Evolutionary conservation across 2,113 vertebrate species (phyloP).

Genomic region (Aptenodytes forsteri): DNA sequence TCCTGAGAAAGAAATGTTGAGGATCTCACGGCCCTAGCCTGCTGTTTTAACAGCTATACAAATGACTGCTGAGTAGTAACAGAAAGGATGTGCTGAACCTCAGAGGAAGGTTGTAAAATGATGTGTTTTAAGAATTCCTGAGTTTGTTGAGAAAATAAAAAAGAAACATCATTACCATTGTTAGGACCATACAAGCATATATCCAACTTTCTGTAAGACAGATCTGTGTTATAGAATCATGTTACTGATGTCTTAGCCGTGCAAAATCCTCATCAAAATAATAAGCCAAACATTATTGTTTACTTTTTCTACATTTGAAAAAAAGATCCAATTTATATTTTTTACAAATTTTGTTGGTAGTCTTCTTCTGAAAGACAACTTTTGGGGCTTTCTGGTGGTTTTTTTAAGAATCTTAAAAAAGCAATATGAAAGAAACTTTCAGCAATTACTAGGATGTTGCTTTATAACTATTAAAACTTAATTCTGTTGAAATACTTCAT

Average conservation of each 20-base stretch:
- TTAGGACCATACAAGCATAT: not conserved
- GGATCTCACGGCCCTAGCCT: not conserved
- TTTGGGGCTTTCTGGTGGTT: not conserved
- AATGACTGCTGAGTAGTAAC: not conserved
- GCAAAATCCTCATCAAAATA: not conserved
- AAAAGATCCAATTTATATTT: not conserved
- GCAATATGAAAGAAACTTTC: not conserved
- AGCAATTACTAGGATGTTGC: not conserved
- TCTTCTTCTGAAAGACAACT: not conserved
- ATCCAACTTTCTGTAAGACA: not conserved
- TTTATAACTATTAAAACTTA: not conserved
- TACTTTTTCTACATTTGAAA: not conserved
- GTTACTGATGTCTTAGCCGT: not conserved
- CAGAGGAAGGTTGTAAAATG: not conserved
- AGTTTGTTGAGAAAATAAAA: not conserved
- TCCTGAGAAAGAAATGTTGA: not conserved
- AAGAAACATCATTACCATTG: not conserved
- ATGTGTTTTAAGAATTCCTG: not conserved
- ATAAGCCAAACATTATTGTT: not conserved
- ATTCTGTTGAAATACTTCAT: not conserved
- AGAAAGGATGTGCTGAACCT: not conserved
- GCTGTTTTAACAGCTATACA: not conserved
- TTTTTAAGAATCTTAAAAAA: not conserved
- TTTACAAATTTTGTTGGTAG: not conserved
- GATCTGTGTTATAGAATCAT: not conserved